Evolutionary conservation across 2,113 vertebrate species (phyloP).

Genomic region (Elgaria multicarinata): DNA sequence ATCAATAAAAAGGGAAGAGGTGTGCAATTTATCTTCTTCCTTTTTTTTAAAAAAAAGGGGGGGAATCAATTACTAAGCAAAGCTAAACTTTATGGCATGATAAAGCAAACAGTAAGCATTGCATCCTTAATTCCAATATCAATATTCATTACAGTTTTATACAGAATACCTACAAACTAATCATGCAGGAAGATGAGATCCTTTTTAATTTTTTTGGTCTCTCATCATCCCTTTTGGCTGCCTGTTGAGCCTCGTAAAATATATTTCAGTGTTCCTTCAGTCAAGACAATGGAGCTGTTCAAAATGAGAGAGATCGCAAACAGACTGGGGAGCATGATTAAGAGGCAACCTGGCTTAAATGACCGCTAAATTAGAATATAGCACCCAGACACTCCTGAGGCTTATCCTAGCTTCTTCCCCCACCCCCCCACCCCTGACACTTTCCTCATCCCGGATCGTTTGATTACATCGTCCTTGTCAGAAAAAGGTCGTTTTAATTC

Average conservation of each 20-base stretch:
- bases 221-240: not conserved
- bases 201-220: not conserved
- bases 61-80: constrained; percentile 39
- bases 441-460: constrained; percentile 53
- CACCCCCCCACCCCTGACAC: not conserved
- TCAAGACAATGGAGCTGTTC: constrained; percentile 53
- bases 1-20: constrained; percentile 37
- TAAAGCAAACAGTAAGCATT: constrained; percentile 45
- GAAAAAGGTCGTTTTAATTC: constrained; percentile 87
- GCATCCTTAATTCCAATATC: constrained; percentile 56
- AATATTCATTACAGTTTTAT: constrained; percentile 64
- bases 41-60: constrained; percentile 28
- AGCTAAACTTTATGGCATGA: constrained; percentile 12
- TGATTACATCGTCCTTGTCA: constrained; percentile 86
- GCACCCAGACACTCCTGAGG: constrained; percentile 17
- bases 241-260: constrained; percentile 28
- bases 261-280: constrained; percentile 18
- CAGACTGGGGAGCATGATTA: constrained; percentile 57
- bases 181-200: constrained; percentile 24
- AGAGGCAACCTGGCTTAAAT: constrained; percentile 51
- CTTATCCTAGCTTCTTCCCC: not conserved
- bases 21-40: constrained; percentile 41
- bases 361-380: constrained; percentile 41
- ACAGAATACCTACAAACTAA: constrained; percentile 41
- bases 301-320: constrained; percentile 45